A percentile compares a stretch with the other conserved stretches of the same genome.
Conservation (phyloP, 2,888 invertebrate species). For the Zhengitettix transpicula region DNA sequence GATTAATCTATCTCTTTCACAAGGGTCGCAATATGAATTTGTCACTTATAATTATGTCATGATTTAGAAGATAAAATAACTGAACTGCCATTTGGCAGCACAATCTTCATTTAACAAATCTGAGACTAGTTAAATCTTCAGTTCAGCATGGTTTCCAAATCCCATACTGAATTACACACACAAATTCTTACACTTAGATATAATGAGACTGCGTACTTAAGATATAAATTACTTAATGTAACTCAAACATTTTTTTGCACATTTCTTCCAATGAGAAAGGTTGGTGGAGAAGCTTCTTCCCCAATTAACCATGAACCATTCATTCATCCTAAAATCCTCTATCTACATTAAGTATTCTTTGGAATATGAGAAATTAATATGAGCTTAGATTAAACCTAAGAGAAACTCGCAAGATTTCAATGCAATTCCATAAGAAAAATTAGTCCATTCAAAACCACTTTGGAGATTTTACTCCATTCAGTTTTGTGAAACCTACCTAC, state of each 20-base stretch:
- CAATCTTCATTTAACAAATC: constrained; percentile 3
- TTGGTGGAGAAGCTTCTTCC: constrained; percentile 14
- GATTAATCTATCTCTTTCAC: constrained; percentile 18
- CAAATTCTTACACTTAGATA: constrained; percentile 8
- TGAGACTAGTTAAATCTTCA: constrained; percentile 5
- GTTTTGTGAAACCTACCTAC: constrained; percentile 23
- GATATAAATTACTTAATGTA: constrained; percentile 1
- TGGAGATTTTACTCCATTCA: constrained; percentile 9
- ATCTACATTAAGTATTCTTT: constrained; percentile 5
- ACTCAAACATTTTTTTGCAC: constrained; percentile 11
- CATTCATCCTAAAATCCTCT: constrained; percentile 9
- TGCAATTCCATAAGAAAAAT: constrained; percentile 9
- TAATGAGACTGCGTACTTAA: constrained; percentile 6
- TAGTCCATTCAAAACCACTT: constrained; percentile 9
- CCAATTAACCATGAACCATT: constrained; percentile 14
- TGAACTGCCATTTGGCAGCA: constrained; percentile 3
- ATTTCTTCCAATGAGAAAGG: constrained; percentile 19
- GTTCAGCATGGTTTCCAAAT: constrained; percentile 5
- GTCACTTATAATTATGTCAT: constrained; percentile 5
- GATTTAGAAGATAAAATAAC: constrained; percentile 5
- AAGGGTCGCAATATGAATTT: constrained; percentile 17
- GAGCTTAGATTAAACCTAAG: constrained; percentile 5
- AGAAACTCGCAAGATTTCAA: constrained; percentile 9
- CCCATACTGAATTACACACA: background rate
- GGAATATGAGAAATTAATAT: constrained; percentile 4